Base-by-base conservation (phyloP, 2,888 invertebrate species). In the Chrysolina americana region DNA sequence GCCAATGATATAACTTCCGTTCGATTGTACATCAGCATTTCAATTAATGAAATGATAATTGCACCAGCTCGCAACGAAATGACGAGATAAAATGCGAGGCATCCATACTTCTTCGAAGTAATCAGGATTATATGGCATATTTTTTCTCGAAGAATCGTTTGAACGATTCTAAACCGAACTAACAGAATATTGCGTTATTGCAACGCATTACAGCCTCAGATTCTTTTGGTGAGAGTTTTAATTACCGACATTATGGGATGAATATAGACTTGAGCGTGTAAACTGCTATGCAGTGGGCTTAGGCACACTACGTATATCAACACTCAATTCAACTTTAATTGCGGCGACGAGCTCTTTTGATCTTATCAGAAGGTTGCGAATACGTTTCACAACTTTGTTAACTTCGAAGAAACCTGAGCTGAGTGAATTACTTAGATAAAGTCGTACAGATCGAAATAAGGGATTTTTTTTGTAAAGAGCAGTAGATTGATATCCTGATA, bases 41-140 rank as follows among this genome's bases (percentile, higher is more conserved):
- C 78, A 82, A 79, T 80, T 82, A 80, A 82, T 81, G 77, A 76
- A 81, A 81, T 80, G 79, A 81, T 80, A 81, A 82, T 80, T 77
- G 73, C 78, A 28, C 53, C 48, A 68, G 62, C 48, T 69, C 64
- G 80, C 77, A 74, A 74, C 76, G 76, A 77, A 77, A 78, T 76
- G 77, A 74, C 79, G 69, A 76, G 70, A 79, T 77, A 79, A 79
- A 79, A 80, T 79, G 74, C 53, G 64, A 75, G 17, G 41, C 36
- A 53, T 68, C 53, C 21, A 68, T 41, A 15, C 41, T 68, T 68
- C 68, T 68, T 11, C 53, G 78, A 79, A 79, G 68, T 70, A 65
- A 74, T 77, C 77, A 70, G 74, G 41, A 70, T 75, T 71, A 71
- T 71, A 23, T 28, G 17, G 48, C 69, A 64, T 73, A 70, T 76